These are phyloP conservation scores for Dicyrtoma fusca DNA, from an alignment of 2,888 invertebrate species.

Conservation along the genomic window DNA sequence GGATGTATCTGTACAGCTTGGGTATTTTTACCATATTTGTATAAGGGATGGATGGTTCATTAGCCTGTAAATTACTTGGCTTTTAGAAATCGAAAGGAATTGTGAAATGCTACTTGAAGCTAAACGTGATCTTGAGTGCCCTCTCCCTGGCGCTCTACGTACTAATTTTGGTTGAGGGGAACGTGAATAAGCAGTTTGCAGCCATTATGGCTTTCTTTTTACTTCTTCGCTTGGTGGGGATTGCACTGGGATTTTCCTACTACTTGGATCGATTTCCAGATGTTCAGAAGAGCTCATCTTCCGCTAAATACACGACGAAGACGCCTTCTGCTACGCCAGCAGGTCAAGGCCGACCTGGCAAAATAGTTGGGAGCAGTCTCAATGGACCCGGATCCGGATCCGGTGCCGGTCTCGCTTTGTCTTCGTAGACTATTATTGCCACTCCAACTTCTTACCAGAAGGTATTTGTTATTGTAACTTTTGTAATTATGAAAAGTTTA, in stretches of 20 bases:
- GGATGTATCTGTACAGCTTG: too few relatives aligned
- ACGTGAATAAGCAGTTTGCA: background rate
- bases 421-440: too few relatives aligned
- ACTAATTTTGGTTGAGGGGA: background rate
- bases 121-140: background rate
- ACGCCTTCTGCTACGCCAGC: background rate
- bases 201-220: background rate
- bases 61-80: too few relatives aligned
- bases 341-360: too few relatives aligned
- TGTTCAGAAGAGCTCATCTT: background rate
- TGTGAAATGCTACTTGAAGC: background rate
- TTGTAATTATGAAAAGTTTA: too few relatives aligned
- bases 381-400: too few relatives aligned
- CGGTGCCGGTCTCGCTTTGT: too few relatives aligned
- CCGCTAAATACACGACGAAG: background rate
- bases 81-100: background rate
- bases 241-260: background rate
- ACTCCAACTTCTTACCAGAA: too few relatives aligned
- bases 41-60: too few relatives aligned
- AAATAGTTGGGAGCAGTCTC: too few relatives aligned
- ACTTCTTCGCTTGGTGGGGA: background rate
- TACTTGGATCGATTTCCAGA: background rate
- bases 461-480: too few relatives aligned
- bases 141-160: background rate
- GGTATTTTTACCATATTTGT: too few relatives aligned